Evolutionary conservation across 2,888 invertebrate genomes (phyloP).

Genomic region (Noctua comes): DNA sequence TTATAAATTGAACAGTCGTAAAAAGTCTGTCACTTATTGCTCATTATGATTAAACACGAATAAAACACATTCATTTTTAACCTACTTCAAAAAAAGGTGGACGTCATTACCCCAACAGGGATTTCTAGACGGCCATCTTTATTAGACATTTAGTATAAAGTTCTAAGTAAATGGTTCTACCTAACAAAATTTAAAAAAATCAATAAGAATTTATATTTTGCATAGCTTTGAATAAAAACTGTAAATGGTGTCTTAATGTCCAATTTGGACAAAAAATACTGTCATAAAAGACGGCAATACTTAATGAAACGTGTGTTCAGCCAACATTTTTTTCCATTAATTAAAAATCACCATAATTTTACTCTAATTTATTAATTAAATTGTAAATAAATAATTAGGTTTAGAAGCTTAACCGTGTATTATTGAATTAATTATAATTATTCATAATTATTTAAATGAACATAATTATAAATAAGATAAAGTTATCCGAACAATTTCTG

Average conservation of each 20-base stretch:
- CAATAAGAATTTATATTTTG: conserved; percentile 27
- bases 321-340: conserved; percentile 60
- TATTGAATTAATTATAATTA: conserved; percentile 79
- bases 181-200: background rate
- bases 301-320: conserved; percentile 62
- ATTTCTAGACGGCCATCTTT: background rate
- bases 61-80: background rate
- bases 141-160: background rate
- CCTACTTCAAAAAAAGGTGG: background rate
- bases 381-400: conserved; percentile 87
- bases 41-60: conserved; percentile 39
- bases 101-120: background rate
- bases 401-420: conserved; percentile 83
- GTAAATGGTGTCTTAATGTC: conserved; percentile 29
- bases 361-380: conserved; percentile 81
- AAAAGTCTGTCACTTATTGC: conserved; percentile 46
- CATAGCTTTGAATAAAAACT: conserved; percentile 30
- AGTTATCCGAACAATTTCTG: conserved; percentile 87
- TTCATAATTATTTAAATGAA: conserved; percentile 85
- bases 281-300: conserved; percentile 27
- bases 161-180: background rate
- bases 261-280: conserved; percentile 13
- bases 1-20: conserved; percentile 20
- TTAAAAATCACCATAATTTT: conserved; percentile 64
- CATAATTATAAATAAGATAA: conserved; percentile 81